Conservation (phyloP, 2,113 vertebrate species). For the Sapajus apella region DNA sequence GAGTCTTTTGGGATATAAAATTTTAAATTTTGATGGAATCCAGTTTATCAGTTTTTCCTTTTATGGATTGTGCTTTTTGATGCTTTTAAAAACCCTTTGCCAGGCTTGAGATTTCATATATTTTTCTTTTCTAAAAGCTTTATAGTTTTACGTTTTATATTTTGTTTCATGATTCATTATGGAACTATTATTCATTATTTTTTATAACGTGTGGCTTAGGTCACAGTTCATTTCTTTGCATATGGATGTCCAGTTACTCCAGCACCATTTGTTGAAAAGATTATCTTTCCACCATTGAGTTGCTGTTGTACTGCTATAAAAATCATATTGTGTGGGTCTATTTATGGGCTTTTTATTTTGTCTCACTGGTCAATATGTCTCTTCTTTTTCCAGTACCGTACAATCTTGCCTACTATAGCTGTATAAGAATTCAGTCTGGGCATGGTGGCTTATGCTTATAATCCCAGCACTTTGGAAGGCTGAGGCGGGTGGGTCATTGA, state of each 20-base stretch:
- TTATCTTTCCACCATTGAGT: background rate
- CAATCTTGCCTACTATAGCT: background rate
- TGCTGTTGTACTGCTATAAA: background rate
- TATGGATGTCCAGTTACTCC: background rate
- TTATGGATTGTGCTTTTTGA: background rate
- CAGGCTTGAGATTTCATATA: background rate
- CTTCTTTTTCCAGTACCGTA: background rate
- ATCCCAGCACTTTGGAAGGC: no score
- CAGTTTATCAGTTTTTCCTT: background rate
- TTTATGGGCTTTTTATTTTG: background rate
- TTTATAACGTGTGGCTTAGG: background rate
- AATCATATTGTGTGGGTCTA: background rate
- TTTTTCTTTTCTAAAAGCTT: background rate
- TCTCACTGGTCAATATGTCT: background rate
- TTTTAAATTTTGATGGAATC: background rate
- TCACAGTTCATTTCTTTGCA: background rate
- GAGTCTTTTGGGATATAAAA: background rate
- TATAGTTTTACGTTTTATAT: background rate
- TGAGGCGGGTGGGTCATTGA: no score
- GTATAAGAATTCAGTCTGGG: background rate
- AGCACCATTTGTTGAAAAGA: background rate
- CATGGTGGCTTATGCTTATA: no score
- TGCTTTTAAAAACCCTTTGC: background rate
- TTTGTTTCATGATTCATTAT: background rate
- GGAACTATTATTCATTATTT: background rate